Conservation (phyloP, 2,888 invertebrate species). For the Lomographa bimaculata region DNA sequence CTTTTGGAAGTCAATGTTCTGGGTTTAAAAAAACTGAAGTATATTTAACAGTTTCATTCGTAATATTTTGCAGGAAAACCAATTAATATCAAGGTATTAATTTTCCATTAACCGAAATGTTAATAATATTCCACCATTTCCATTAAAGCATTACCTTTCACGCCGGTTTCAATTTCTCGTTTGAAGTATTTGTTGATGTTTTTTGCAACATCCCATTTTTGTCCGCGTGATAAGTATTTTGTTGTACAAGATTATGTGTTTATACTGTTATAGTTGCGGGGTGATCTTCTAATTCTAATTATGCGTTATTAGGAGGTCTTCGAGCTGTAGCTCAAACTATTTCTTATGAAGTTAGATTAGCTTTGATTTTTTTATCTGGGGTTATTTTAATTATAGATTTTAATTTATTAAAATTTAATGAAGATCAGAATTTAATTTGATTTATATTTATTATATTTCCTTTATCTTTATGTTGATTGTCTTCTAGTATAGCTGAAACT, state of each 20-base stretch:
- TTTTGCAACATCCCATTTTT: too few relatives aligned
- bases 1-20: too few relatives aligned
- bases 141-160: too few relatives aligned
- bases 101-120: too few relatives aligned
- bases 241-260: constrained; percentile 85
- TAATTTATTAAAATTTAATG: constrained; percentile 75
- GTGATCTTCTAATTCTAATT: constrained; percentile 89
- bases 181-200: too few relatives aligned
- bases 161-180: too few relatives aligned
- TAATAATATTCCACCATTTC: too few relatives aligned
- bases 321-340: constrained; percentile 84
- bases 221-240: too few relatives aligned
- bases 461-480: constrained; percentile 81
- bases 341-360: constrained; percentile 91
- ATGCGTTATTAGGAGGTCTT: constrained; percentile 83
- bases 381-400: constrained; percentile 82
- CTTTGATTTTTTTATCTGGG: constrained; percentile 85
- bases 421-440: constrained; percentile 78
- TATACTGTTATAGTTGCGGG: constrained; percentile 86
- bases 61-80: too few relatives aligned
- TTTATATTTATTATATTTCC: constrained; percentile 82
- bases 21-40: too few relatives aligned
- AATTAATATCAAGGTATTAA: too few relatives aligned
- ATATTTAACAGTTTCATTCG: too few relatives aligned
- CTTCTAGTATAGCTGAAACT: constrained; percentile 86